Evolutionary conservation across 1,140 invertebrate species (phyloP).

Genomic region (Archivesica marissinica): DNA sequence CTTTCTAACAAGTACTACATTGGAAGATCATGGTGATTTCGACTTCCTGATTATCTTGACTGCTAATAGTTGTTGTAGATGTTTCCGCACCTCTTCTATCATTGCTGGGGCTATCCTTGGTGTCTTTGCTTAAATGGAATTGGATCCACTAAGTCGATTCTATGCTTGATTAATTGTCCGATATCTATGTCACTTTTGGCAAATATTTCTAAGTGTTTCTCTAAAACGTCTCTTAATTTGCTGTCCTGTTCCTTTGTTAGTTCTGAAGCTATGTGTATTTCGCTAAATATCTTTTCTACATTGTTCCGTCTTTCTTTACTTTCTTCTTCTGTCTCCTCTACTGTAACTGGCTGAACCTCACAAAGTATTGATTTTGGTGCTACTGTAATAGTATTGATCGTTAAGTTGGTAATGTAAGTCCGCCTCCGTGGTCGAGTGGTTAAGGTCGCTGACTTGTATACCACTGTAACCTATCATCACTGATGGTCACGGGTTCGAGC

Average conservation of each 20-base stretch:
- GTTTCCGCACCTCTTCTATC: conserved; percentile 38
- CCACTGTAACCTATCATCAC: too few species aligned
- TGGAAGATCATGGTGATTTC: conserved; percentile 33
- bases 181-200: conserved; percentile 50
- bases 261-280: conserved; percentile 1
- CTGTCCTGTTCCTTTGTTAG: background rate
- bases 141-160: conserved; percentile 50
- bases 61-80: conserved; percentile 44
- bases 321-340: conserved; percentile 1
- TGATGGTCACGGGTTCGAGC: too few species aligned
- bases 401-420: conserved; percentile 54
- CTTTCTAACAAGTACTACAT: conserved; percentile 38
- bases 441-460: too few species aligned
- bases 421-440: too few species aligned
- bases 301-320: background rate
- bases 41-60: conserved; percentile 48
- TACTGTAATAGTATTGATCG: conserved; percentile 44
- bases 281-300: background rate
- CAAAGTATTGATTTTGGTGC: conserved; percentile 47
- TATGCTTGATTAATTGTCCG: conserved; percentile 41
- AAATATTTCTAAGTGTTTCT: conserved; percentile 23
- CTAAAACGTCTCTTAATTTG: conserved; percentile 2
- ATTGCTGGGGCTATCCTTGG: conserved; percentile 34
- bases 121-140: conserved; percentile 56
- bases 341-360: conserved; percentile 56